Evolutionary conservation across 2,113 vertebrate species (phyloP).

Genomic region (Colaptes auratus): DNA sequence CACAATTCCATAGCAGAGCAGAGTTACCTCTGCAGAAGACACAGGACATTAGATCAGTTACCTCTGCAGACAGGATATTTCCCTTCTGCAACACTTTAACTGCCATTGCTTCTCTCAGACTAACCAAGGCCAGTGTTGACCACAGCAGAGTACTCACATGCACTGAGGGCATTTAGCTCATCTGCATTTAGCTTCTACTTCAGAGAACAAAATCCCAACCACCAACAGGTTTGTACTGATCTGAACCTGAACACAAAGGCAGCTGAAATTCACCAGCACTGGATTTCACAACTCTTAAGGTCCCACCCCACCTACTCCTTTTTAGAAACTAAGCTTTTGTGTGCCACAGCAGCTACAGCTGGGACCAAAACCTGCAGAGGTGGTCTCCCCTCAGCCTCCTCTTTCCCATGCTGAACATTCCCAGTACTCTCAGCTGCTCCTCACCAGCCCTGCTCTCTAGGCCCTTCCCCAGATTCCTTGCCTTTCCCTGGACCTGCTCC

Average conservation of each 20-base stretch:
- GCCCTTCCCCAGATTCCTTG: no score
- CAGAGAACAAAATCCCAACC: not conserved
- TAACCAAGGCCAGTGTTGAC: not conserved
- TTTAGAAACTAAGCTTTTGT: not conserved
- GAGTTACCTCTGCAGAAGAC: not conserved
- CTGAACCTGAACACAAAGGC: not conserved
- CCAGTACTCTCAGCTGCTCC: no score
- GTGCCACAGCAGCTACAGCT: not conserved
- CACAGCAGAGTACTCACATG: not conserved
- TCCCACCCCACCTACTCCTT: not conserved
- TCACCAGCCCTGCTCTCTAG: no score
- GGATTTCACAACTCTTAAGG: not conserved
- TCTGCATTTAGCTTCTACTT: not conserved
- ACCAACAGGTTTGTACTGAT: not conserved
- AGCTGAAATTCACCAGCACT: not conserved
- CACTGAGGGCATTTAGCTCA: not conserved
- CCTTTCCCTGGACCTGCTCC: no score
- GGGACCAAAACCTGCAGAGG: not conserved
- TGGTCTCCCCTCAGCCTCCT: no score
- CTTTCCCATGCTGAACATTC: no score
- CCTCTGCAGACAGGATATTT: not conserved
- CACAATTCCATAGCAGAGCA: not conserved
- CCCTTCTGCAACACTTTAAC: not conserved
- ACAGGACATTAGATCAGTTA: not conserved
- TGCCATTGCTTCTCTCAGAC: not conserved